phyloP scores from a whole-genome alignment of 2,888 invertebrate species.

The Liodrosophila aerea region DNA sequence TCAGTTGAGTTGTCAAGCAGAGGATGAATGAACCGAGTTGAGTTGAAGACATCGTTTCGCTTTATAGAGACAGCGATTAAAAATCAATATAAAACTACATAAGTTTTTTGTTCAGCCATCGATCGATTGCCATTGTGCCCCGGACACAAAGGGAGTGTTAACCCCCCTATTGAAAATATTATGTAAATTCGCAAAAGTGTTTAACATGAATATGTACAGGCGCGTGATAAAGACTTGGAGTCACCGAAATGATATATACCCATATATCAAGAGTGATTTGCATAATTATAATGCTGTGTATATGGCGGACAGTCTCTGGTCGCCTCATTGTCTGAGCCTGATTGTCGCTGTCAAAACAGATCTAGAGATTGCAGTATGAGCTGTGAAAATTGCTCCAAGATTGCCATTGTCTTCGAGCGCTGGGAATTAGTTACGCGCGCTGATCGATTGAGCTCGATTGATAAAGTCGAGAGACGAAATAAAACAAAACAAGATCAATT shows the following conservation, averaged over 20 bases:
- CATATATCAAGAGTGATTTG: conserved; percentile 51
- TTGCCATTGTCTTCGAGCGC: conserved; percentile 31
- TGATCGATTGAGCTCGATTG: conserved; percentile 62
- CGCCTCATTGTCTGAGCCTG: conserved; percentile 42
- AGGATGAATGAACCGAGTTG: conserved; percentile 24
- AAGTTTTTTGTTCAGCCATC: conserved; percentile 22
- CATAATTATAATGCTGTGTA: conserved; percentile 67
- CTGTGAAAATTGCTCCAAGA: conserved; percentile 22
- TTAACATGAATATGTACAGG: conserved; percentile 43
- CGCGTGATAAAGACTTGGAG: conserved; percentile 25
- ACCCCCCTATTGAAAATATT: conserved; percentile 23
- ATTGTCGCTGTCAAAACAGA: conserved; percentile 13
- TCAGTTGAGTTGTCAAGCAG: conserved; percentile 41
- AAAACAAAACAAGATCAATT: conserved; percentile 44
- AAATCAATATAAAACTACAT: conserved; percentile 67
- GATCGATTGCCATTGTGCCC: conserved; percentile 26
- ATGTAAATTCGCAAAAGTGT: conserved; percentile 34
- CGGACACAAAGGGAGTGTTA: conserved; percentile 23
- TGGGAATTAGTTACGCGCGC: conserved; percentile 36
- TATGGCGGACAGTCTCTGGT: conserved; percentile 20
- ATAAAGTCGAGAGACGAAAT: conserved; percentile 20
- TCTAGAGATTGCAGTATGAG: conserved; percentile 21
- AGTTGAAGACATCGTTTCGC: conserved; percentile 18
- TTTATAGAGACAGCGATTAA: conserved; percentile 64
- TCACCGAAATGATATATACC: conserved; percentile 55